phyloP scores from a whole-genome alignment of 1,140 invertebrate species.

The Ganaspis sp. region DNA sequence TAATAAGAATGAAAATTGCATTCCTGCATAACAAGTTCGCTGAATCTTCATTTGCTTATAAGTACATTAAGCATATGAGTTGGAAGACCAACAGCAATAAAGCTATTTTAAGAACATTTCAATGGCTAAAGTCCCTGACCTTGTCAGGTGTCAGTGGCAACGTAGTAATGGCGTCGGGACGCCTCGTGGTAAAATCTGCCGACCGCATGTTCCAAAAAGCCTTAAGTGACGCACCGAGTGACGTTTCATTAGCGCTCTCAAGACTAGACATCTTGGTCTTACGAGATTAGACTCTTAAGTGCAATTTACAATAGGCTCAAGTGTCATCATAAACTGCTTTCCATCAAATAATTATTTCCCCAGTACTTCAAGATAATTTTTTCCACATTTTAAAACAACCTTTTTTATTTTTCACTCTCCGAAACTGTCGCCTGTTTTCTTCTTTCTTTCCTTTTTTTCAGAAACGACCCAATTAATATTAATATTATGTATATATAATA shows the following conservation, averaged over 20 bases:
- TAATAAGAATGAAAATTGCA: not conserved
- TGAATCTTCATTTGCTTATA: slow-evolving; percentile 34
- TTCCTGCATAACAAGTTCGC: not conserved
- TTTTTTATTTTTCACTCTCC: no score
- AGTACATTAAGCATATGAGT: not conserved
- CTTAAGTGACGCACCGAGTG: slow-evolving; percentile 65
- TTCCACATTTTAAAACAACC: no score
- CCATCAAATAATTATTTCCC: no score
- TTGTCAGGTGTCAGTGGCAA: slow-evolving; percentile 53
- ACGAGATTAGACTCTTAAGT: slow-evolving; percentile 45
- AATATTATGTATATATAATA: no score
- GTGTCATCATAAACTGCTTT: slow-evolving; percentile 9
- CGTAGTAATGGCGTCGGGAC: slow-evolving; percentile 48
- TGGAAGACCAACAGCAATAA: not conserved
- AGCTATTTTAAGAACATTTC: not conserved
- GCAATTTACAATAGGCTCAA: slow-evolving; percentile 29
- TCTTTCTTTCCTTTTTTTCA: no score
- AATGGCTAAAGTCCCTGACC: slow-evolving; percentile 48
- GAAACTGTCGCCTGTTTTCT: no score
- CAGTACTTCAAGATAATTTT: no score
- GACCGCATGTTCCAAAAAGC: slow-evolving; percentile 51
- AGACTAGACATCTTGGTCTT: slow-evolving; percentile 34
- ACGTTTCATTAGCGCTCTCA: slow-evolving; percentile 66
- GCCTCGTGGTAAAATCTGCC: slow-evolving; percentile 44
- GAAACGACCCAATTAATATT: no score